These are phyloP conservation scores for Trypoxylus dichotomus DNA, from an alignment of 1,140 invertebrate genomes.

Conservation along the genomic window DNA sequence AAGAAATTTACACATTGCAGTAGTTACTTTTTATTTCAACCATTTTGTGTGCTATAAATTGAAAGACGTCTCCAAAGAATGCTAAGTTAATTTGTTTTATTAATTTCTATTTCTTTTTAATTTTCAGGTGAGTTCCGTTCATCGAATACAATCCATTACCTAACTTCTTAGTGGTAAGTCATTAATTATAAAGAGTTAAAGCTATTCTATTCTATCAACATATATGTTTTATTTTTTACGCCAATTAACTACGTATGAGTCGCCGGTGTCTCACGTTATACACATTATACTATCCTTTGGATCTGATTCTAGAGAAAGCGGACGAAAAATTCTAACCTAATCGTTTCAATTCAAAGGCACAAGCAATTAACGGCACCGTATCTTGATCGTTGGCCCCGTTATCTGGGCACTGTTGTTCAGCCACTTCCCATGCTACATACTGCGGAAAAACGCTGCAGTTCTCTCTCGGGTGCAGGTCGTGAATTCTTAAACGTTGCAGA, in stretches of 20 bases:
- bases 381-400: background rate
- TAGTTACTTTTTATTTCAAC: background rate
- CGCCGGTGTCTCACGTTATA: background rate
- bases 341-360: background rate
- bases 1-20: constrained; percentile 13
- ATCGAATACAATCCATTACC: background rate
- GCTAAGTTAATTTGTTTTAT: background rate
- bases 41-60: background rate
- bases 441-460: background rate
- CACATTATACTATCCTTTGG: no score
- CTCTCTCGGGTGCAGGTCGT: background rate
- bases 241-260: background rate
- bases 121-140: background rate
- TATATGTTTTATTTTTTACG: no score
- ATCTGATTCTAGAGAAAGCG: no score
- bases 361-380: background rate
- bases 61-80: background rate
- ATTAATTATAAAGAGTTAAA: background rate
- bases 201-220: background rate
- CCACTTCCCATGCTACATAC: background rate
- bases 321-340: background rate
- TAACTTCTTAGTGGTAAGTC: background rate
- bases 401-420: background rate
- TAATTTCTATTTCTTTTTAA: background rate
- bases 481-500: constrained; percentile 17